Evolutionary conservation across 1,140 invertebrate genomes (phyloP).

Genomic region (Drosophila malerkotliana): DNA sequence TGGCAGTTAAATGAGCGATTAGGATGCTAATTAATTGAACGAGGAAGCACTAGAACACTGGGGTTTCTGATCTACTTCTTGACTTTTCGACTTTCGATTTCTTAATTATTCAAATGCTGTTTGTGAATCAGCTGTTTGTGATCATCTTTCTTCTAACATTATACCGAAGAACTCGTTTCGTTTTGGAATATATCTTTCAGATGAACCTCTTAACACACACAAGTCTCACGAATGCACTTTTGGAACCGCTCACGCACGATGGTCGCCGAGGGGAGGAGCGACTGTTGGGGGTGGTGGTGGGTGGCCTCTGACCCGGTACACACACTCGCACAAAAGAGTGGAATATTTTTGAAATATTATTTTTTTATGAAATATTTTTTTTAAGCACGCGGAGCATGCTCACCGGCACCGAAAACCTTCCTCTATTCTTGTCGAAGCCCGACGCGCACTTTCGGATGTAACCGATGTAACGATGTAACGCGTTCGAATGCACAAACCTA

Average conservation of each 20-base stretch:
- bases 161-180: neutral
- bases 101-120: conserved; percentile 23
- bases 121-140: conserved; percentile 45
- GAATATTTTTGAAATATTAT: no score
- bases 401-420: no score
- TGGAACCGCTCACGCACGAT: neutral
- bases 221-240: conserved; percentile 13
- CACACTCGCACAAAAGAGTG: conserved; percentile 16
- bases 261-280: neutral
- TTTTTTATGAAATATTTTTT: no score
- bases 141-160: conserved; percentile 40
- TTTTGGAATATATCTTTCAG: neutral
- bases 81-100: conserved; percentile 13
- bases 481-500: neutral
- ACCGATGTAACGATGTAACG: conserved; percentile 8
- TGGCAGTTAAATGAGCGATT: conserved; percentile 60
- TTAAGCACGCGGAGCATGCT: no score
- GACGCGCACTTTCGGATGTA: neutral
- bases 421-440: neutral
- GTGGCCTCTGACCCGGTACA: conserved; percentile 54
- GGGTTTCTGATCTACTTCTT: conserved; percentile 7
- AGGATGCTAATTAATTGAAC: conserved; percentile 66
- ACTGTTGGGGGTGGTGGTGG: neutral
- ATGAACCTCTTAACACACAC: conserved; percentile 1
- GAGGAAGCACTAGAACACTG: conserved; percentile 13